Base-by-base conservation (phyloP, 2,113 vertebrate genomes). In the Callopanchax toddi region DNA sequence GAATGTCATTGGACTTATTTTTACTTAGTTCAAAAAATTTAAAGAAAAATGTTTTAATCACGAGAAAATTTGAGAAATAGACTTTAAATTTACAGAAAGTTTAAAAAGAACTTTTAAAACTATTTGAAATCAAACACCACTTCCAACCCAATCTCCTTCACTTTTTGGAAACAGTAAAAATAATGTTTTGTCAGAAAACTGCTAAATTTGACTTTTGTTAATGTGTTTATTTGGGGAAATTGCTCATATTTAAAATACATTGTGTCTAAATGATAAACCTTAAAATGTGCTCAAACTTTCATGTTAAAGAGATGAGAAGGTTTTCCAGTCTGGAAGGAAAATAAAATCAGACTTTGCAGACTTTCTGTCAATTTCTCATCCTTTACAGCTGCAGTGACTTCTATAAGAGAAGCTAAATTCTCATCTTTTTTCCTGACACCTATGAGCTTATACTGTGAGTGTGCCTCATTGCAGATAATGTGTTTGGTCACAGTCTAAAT, bases 291-390 rank as follows among this genome's bases (percentile, higher is more conserved):
- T 22, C 3, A 11, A 26, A 51, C 22, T 50, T 50, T 16, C 12
- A 15, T 16, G 22, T 26, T 21, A 16, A 5, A 49, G 15, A 26
- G 23, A 15, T 17, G 23, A 50, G 20, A 26, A 50, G 39, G 29
- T 43, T 1, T 8, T 43, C 2, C 16, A 43, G 40, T 7, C 40
- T 9, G 40, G 17, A 3, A 6, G 15, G 17, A 7, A 43, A n/a
- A 43, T n/a, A 43, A 43, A 43, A 17, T 43, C 40, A 43, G 16
- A 17, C 37, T 15, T 20, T 20, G 6, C 5, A 20, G 8, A n/a
- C n/a, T n/a, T n/a, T n/a, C n/a, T n/a, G n/a, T n/a, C 60, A 54
- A 49, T 59, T 78, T 73, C 56, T 44, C 16, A 42, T 70, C 73
- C 45, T 66, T 49, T 13, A 53, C 15, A 5, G 26, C 40, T 43